Percentiles rank a stretch among this genome's conserved stretches.
Conservation (phyloP, 2,113 vertebrate genomes). For the Hyla sarda region DNA sequence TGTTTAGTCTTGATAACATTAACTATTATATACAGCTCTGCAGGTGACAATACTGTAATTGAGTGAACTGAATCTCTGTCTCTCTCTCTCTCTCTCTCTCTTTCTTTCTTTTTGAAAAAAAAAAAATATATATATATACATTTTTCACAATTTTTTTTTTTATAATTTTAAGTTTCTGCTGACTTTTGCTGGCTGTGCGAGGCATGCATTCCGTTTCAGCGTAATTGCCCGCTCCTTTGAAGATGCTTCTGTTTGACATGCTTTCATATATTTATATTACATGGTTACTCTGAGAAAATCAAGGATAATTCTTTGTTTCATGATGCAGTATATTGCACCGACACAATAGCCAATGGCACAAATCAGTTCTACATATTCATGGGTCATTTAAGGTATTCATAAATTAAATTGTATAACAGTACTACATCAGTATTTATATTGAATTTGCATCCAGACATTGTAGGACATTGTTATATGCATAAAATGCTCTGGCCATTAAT, state of each 20-base stretch:
- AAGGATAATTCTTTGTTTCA: constrained; percentile 18
- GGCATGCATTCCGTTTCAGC: not conserved
- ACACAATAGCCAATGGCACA: constrained; percentile 33
- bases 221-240: not conserved
- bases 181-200: not conserved
- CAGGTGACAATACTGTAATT: not conserved
- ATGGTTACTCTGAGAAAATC: constrained; percentile 20
- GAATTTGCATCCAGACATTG: constrained; percentile 28
- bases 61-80: not conserved
- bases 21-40: not conserved
- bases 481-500: constrained; percentile 35
- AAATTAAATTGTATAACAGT: not conserved
- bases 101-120: too few relatives aligned
- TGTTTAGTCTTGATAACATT: not conserved
- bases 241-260: not conserved
- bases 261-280: constrained; percentile 14
- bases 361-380: constrained; percentile 37
- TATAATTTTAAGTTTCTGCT: not conserved
- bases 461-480: not conserved
- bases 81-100: too few relatives aligned
- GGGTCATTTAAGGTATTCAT: constrained; percentile 32
- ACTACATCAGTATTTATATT: constrained; percentile 21
- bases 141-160: too few relatives aligned
- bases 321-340: constrained; percentile 28
- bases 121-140: too few relatives aligned